These are phyloP conservation scores for Diceros bicornis DNA, from an alignment of 2,797 vertebrate genomes.

Conservation along the genomic window DNA sequence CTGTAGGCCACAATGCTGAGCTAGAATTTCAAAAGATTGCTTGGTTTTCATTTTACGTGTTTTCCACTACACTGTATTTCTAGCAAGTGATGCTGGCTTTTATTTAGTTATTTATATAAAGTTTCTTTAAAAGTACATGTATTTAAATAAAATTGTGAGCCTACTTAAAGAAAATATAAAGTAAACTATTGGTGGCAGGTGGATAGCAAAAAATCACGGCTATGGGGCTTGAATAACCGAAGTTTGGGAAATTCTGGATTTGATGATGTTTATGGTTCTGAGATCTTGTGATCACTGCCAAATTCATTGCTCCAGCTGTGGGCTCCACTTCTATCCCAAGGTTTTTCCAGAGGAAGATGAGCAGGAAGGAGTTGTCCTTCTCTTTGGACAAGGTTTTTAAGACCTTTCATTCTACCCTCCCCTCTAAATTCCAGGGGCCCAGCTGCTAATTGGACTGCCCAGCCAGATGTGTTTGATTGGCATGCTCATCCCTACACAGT, in stretches of 20 bases:
- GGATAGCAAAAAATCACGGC: not conserved
- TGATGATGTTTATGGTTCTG: not conserved
- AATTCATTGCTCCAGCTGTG: not conserved
- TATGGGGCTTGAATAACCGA: not conserved
- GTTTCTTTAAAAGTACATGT: not conserved
- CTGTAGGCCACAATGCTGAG: not conserved
- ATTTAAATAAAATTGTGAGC: not conserved
- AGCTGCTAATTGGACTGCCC: not conserved
- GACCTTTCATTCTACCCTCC: not conserved
- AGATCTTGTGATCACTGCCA: not conserved
- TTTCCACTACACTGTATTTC: not conserved
- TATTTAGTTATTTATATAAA: not conserved
- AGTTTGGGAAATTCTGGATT: not conserved
- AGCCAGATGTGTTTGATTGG: constrained; percentile 71
- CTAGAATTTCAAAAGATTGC: not conserved
- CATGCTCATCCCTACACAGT: not conserved
- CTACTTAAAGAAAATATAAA: constrained; percentile 54
- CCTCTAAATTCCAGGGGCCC: not conserved
- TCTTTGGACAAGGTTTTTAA: not conserved
- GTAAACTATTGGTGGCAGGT: not conserved
- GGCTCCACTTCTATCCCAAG: not conserved
- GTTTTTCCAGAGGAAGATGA: not conserved
- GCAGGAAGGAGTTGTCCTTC: not conserved
- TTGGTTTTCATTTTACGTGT: constrained; percentile 28
- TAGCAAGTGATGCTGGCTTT: not conserved